A percentile compares a stretch with the other conserved stretches of the same genome.
Conservation (phyloP, 37 sponge, comb jelly and placozoan species). For the Haliclona indistincta region DNA sequence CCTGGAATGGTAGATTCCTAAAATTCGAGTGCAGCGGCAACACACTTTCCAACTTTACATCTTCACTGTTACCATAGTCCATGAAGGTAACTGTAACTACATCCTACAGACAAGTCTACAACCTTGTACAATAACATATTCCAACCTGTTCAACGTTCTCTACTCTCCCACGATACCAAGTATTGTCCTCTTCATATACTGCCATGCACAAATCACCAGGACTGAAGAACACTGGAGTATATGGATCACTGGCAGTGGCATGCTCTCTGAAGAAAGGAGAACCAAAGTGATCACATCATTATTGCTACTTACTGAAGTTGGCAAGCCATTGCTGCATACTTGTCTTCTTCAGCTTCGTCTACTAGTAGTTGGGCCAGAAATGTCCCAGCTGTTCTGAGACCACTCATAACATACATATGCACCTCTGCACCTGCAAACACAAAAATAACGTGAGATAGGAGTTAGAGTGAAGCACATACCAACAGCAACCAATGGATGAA, state of each 20-base stretch:
- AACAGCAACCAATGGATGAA: no score
- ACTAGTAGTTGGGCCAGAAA: conserved; percentile 18
- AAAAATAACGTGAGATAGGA: no score
- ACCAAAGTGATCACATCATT: not conserved
- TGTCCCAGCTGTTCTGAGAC: conserved; percentile 1
- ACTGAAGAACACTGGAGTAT: conserved; percentile 26
- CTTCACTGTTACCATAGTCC: conserved; percentile 24
- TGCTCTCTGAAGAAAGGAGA: not conserved
- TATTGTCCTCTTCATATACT: conserved; percentile 13
- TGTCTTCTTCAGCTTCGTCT: not conserved
- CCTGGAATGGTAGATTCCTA: conserved; percentile 15
- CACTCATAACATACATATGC: not conserved
- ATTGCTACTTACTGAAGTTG: not conserved
- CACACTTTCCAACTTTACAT: not conserved
- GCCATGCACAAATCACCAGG: conserved; percentile 40
- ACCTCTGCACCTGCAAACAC: conserved; percentile 1
- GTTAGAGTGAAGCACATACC: no score
- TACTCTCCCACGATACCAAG: conserved; percentile 32
- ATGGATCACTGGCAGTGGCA: not conserved
- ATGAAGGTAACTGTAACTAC: not conserved
- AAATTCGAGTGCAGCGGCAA: conserved; percentile 17
- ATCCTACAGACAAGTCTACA: not conserved
- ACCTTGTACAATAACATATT: not conserved
- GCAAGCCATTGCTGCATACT: not conserved
- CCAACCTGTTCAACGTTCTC: not conserved